Percentiles rank a stretch among this genome's conserved stretches.
These are phyloP conservation scores for Prorops nasuta DNA, from an alignment of 1,140 invertebrate genomes.

Conservation along the genomic window DNA sequence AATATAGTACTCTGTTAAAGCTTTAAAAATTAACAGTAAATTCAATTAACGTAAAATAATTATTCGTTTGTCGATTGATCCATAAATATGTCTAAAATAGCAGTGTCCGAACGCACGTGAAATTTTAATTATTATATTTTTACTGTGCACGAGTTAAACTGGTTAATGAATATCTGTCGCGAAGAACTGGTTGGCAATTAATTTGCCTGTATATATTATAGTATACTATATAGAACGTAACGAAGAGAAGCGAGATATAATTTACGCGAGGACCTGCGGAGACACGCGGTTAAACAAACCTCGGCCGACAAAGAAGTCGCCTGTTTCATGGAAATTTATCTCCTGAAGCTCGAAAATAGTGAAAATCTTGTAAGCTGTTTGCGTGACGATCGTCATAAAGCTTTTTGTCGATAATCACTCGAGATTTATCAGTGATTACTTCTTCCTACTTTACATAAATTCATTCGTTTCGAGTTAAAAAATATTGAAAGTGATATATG, in stretches of 20 bases:
- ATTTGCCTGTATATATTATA: too few species aligned
- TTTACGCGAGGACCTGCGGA: constrained; percentile 7
- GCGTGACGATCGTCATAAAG: constrained; percentile 16
- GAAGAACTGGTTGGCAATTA: constrained; percentile 12
- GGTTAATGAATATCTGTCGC: neutral
- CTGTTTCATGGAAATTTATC: constrained; percentile 25
- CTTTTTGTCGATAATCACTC: too few species aligned
- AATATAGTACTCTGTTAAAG: too few species aligned
- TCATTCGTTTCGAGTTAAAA: neutral
- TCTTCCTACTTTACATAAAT: too few species aligned
- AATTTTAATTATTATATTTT: constrained; percentile 9
- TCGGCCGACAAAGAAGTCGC: constrained; percentile 12
- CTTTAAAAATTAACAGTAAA: neutral
- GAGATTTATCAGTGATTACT: too few species aligned
- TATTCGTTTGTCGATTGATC: too few species aligned
- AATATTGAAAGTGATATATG: too few species aligned
- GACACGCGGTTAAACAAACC: constrained; percentile 8
- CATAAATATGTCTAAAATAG: too few species aligned
- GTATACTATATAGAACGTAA: constrained; percentile 10
- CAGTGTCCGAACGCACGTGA: neutral
- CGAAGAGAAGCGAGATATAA: constrained; percentile 6
- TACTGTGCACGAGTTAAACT: neutral
- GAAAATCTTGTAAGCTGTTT: constrained; percentile 19
- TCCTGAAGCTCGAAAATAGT: neutral
- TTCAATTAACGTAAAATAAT: neutral